Percentiles rank a stretch among this genome's conserved stretches.
phyloP scores from a whole-genome alignment of 2,888 invertebrate species.

The Steromphala cineraria region DNA sequence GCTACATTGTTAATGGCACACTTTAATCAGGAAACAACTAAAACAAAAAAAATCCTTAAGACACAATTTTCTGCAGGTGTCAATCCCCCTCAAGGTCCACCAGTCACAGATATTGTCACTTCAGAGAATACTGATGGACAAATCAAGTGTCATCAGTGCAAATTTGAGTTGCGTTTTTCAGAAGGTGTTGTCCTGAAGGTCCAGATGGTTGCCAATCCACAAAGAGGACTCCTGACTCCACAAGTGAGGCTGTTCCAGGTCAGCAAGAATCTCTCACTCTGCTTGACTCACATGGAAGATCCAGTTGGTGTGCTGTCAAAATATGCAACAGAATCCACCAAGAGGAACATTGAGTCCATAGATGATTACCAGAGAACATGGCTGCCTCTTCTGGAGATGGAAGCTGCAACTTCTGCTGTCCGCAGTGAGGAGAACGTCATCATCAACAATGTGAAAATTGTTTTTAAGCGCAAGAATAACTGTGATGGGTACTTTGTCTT shows the following conservation, averaged over 20 bases:
- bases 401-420: slow-evolving; percentile 47
- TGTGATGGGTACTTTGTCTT: slow-evolving; percentile 43
- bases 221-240: slow-evolving; percentile 35
- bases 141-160: slow-evolving; percentile 17
- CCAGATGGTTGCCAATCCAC: slow-evolving; percentile 39
- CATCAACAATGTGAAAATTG: slow-evolving; percentile 44
- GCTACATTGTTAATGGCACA: not conserved
- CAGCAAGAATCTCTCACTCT: slow-evolving; percentile 37
- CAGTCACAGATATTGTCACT: not conserved
- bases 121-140: not conserved
- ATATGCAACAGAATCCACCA: slow-evolving; percentile 41
- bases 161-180: slow-evolving; percentile 33
- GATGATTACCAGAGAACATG: slow-evolving; percentile 43
- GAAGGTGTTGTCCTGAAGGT: slow-evolving; percentile 34
- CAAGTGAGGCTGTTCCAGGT: slow-evolving; percentile 33
- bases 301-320: slow-evolving; percentile 39
- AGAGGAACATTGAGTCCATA: slow-evolving; percentile 25
- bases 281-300: slow-evolving; percentile 39
- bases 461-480: slow-evolving; percentile 25
- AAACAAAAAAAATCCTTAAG: not conserved
- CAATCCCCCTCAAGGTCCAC: not conserved
- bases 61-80: not conserved
- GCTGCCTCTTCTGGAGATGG: slow-evolving; percentile 55
- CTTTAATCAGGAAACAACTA: not conserved
- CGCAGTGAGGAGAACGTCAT: slow-evolving; percentile 39